Conservation (phyloP, 1,140 invertebrate species). For the Cotesia vestalis region DNA sequence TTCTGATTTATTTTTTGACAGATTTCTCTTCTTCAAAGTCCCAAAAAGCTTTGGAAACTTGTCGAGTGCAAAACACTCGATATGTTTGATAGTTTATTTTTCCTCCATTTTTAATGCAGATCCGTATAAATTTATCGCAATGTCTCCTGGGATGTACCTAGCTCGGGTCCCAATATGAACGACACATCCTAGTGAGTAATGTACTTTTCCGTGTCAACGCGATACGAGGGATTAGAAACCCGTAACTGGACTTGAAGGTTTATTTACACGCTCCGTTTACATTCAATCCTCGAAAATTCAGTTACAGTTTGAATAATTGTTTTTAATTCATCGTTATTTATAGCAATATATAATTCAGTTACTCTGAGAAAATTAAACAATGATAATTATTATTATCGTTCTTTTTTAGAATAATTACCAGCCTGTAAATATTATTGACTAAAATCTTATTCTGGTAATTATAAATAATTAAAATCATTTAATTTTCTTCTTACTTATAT, state of each 20-base stretch:
- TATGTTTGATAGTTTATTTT: neutral
- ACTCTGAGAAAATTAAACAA: too few relatives aligned
- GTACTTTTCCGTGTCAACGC: conserved; percentile 34
- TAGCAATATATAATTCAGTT: neutral
- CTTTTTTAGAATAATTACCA: too few relatives aligned
- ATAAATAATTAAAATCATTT: too few relatives aligned
- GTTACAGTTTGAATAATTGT: neutral
- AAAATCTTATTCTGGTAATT: too few relatives aligned
- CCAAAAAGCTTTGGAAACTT: too few relatives aligned
- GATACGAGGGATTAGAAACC: conserved; percentile 11
- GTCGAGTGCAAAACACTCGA: neutral
- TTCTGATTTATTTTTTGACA: too few relatives aligned
- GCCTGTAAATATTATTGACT: too few relatives aligned
- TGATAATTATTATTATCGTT: too few relatives aligned
- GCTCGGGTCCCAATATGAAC: conserved; percentile 19
- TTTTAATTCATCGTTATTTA: neutral
- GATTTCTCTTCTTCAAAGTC: too few relatives aligned
- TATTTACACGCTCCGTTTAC: conserved; percentile 32
- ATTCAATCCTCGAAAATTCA: conserved; percentile 25
- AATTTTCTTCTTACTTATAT: too few relatives aligned
- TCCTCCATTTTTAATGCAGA: too few relatives aligned
- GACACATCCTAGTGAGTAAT: conserved; percentile 27
- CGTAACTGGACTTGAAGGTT: conserved; percentile 15
- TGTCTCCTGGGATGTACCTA: neutral
- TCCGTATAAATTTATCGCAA: neutral